These are phyloP conservation scores for Bucco capensis DNA, from an alignment of 2,113 vertebrate genomes.

Conservation along the genomic window DNA sequence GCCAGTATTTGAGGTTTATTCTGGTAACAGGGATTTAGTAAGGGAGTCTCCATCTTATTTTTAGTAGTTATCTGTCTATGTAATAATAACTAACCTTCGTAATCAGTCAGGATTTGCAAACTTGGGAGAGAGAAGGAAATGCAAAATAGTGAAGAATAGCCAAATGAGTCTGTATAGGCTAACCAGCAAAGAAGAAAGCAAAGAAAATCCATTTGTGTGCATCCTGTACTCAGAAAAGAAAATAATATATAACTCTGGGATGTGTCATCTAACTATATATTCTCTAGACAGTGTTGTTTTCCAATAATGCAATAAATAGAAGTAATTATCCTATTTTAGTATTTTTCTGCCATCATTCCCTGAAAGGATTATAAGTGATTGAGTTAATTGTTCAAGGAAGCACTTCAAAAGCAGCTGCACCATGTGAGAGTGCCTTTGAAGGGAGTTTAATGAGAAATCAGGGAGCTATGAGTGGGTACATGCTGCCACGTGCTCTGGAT, in stretches of 20 bases:
- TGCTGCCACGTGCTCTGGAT: background rate
- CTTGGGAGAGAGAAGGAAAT: background rate
- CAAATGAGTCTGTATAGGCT: background rate
- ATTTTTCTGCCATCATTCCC: background rate
- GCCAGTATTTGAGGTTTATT: background rate
- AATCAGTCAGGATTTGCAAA: background rate
- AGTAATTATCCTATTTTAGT: background rate
- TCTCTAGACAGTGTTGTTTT: background rate
- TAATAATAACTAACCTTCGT: background rate
- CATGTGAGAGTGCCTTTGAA: background rate
- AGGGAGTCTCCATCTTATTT: background rate
- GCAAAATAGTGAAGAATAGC: background rate
- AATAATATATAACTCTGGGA: background rate
- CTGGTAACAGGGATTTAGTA: background rate
- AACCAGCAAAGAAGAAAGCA: background rate
- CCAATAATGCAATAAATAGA: constrained; percentile 5
- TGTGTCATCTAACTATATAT: background rate
- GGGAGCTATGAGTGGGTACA: background rate
- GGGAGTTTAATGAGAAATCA: background rate
- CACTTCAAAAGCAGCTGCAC: background rate
- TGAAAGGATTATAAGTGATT: background rate
- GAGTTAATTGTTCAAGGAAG: background rate
- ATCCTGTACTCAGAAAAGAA: background rate
- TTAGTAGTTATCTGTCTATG: background rate
- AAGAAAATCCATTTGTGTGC: background rate